Conservation (phyloP, 1,140 invertebrate genomes). For the Leguminivora glycinivorella region DNA sequence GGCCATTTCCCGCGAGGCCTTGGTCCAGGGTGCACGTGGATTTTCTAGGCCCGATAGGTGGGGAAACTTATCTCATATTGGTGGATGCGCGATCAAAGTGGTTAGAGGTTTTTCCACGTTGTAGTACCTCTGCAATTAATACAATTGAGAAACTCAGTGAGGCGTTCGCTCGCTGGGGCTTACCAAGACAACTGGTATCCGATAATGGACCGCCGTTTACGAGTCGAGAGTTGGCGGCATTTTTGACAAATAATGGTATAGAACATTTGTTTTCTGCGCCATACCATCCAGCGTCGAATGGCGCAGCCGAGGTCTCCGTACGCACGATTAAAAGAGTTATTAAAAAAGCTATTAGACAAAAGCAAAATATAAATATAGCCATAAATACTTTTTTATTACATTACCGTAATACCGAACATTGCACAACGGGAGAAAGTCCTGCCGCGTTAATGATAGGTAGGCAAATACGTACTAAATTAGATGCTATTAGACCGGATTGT, state of each 20-base stretch:
- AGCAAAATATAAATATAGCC: conserved; percentile 3
- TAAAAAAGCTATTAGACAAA: conserved; percentile 30
- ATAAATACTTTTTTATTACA: conserved; percentile 18
- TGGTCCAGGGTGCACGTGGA: too few relatives aligned
- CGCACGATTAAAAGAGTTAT: conserved; percentile 30
- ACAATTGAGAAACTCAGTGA: conserved; percentile 29
- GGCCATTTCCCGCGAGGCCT: too few relatives aligned
- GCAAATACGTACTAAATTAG: conserved; percentile 1
- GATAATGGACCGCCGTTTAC: conserved; percentile 40
- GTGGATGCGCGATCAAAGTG: too few relatives aligned
- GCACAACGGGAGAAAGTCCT: conserved; percentile 20
- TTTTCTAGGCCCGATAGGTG: too few relatives aligned
- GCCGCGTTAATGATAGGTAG: conserved; percentile 20
- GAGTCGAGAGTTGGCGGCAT: neutral
- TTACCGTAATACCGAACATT: conserved; percentile 28
- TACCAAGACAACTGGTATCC: conserved; percentile 39
- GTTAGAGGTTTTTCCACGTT: too few relatives aligned
- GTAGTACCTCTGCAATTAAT: conserved; percentile 29
- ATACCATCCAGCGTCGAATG: conserved; percentile 32
- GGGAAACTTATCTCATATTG: too few relatives aligned
- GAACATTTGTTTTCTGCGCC: conserved; percentile 27
- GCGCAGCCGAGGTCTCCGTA: conserved; percentile 29
- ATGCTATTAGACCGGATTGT: too few relatives aligned
- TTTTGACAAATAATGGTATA: conserved; percentile 30
- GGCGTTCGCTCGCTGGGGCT: conserved; percentile 38